Conservation (phyloP, 2,888 invertebrate genomes). For the Pheosia tremula region DNA sequence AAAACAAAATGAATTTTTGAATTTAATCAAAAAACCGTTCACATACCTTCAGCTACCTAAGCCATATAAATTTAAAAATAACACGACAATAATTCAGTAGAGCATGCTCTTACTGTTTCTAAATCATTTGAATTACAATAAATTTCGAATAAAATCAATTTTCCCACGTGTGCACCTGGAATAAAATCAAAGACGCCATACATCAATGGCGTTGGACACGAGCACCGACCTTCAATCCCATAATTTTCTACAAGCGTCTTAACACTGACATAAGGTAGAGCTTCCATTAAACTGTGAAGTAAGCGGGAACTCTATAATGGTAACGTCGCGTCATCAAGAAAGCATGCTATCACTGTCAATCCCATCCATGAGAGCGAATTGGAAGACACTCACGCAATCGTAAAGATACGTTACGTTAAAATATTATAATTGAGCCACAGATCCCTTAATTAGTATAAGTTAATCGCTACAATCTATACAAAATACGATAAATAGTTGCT, state of each 20-base stretch:
- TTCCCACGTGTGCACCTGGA: constrained; percentile 36
- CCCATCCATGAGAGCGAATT: too few species aligned
- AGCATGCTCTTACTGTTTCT: constrained; percentile 3
- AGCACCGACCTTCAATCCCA: constrained; percentile 36
- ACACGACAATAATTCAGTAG: constrained; percentile 5
- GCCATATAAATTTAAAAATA: neutral
- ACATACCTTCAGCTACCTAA: neutral
- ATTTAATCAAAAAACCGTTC: neutral
- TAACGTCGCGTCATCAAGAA: too few species aligned
- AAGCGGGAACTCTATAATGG: too few species aligned
- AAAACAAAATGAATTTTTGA: too few species aligned
- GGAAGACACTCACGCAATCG: too few species aligned
- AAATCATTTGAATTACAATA: constrained; percentile 24
- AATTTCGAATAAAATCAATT: constrained; percentile 36
- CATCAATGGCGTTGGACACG: constrained; percentile 45
- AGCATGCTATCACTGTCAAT: too few species aligned
- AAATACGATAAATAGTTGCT: too few species aligned
- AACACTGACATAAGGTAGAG: constrained; percentile 25
- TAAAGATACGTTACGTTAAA: too few species aligned
- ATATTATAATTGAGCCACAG: too few species aligned
- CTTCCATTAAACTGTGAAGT: neutral
- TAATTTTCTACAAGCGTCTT: constrained; percentile 45
- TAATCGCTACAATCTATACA: too few species aligned
- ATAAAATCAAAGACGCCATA: constrained; percentile 48
- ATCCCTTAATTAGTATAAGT: too few species aligned